These are phyloP conservation scores for Nesogale talazaci DNA, from an alignment of 2,113 vertebrate species.

Conservation along the genomic window DNA sequence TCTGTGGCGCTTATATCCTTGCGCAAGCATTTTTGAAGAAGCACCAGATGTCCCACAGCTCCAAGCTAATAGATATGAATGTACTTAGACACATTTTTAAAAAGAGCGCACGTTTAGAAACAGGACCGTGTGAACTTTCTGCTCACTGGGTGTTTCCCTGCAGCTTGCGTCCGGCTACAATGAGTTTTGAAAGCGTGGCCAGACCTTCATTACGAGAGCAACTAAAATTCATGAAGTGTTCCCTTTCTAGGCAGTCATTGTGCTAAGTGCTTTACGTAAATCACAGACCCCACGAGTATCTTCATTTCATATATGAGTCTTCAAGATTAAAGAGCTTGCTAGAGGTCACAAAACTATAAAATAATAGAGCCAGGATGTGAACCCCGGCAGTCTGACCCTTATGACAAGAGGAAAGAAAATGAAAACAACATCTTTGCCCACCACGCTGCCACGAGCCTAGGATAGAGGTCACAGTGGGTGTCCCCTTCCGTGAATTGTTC, in stretches of 20 bases:
- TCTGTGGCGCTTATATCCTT: not conserved
- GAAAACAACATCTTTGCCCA: not conserved
- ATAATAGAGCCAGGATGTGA: not conserved
- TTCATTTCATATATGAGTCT: not conserved
- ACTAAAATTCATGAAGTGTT: conserved; percentile 13
- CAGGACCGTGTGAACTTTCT: not conserved
- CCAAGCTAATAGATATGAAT: not conserved
- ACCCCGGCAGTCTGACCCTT: not conserved
- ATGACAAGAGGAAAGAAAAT: not conserved
- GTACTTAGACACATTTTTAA: not conserved
- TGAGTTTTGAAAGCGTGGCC: not conserved
- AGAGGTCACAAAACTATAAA: not conserved
- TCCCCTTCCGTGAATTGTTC: not conserved
- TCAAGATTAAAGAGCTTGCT: not conserved
- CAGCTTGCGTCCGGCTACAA: not conserved
- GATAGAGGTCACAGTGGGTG: not conserved
- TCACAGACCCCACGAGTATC: not conserved
- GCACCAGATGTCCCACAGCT: not conserved
- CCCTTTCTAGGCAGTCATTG: not conserved
- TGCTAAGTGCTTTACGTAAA: not conserved
- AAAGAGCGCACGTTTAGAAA: not conserved
- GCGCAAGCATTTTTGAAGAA: conserved; percentile 29
- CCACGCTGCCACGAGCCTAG: not conserved
- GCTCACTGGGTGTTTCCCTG: not conserved
- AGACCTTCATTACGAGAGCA: not conserved